phyloP scores from a whole-genome alignment of 2,113 vertebrate genomes.

The Hystrix brachyura region DNA sequence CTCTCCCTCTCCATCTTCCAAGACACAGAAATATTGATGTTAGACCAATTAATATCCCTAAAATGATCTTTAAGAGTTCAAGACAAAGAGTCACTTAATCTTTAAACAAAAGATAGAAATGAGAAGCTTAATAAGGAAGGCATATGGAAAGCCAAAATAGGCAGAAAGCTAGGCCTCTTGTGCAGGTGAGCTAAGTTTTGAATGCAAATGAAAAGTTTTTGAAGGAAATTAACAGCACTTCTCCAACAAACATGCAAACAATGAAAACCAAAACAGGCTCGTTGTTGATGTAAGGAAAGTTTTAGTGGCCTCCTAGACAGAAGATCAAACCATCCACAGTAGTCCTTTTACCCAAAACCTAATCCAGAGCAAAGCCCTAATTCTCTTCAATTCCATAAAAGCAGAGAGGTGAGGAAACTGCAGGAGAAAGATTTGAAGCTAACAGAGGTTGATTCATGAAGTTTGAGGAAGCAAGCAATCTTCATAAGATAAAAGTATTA shows the following conservation, averaged over 20 bases:
- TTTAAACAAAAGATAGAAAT: background rate
- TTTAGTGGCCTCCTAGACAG: background rate
- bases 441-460: background rate
- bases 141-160: background rate
- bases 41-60: background rate
- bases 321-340: background rate
- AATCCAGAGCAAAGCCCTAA: background rate
- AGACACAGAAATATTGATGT: background rate
- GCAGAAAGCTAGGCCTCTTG: background rate
- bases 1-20: background rate
- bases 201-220: background rate
- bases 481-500: background rate
- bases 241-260: background rate
- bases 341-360: background rate
- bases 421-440: background rate
- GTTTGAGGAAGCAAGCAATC: background rate
- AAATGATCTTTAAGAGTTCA: background rate
- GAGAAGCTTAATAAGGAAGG: too few relatives aligned
- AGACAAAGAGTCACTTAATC: background rate
- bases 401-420: background rate
- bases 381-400: background rate
- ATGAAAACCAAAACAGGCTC: background rate
- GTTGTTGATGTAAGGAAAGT: background rate
- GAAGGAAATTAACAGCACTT: background rate
- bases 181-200: background rate